Base-by-base conservation (phyloP, 2,797 vertebrate genomes). In the Pseudochromis fuscus region DNA sequence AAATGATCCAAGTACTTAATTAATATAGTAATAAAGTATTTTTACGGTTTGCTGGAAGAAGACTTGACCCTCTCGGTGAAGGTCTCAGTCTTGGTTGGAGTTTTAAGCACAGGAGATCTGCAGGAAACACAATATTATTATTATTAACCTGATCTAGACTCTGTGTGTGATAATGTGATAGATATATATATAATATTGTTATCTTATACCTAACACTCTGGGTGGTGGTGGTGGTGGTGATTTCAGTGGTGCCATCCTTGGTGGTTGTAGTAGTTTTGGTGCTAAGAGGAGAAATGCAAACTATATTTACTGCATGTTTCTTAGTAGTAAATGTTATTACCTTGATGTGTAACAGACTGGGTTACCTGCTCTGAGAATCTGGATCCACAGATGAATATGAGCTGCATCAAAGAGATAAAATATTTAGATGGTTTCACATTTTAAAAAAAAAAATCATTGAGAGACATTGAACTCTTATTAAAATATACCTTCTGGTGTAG, bases 61-160 rank as follows among this genome's bases (percentile, higher is more conserved):
- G 88, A 85, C 74, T 66, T 89, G 61, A 94, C 88, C 2, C 88
- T 72, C 6, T 94, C 85, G 6, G 53, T 81, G 74, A 94, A 90
- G 0, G 82, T 85, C 16, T 82, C 88, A 0, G 85, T 81, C 65
- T 78, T 91, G 48, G 65, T 70, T 37, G 89, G 63, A 23, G 86
- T 62, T 79, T 81, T 91, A 12, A 67, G 35, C 57, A 59, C 83
- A 64, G 89, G 38, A 24, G 88, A 86, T 12, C 92, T 94, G 61
- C 53, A 16, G 4, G 1, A 27, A 45, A 21, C 2, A 7, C 16
- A 60, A 4, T 6, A 27, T 3, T 9, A 48, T 9, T 18, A 23
- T 67, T 2, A 61, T 44, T 15, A 28, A 62, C 15, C 15, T 19
- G 19, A 50, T 6, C 12, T 4, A 6, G 4, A 52, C n/a, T 52